Base-by-base conservation (phyloP, 1,140 invertebrate genomes). In the Brachionus koreanus region DNA sequence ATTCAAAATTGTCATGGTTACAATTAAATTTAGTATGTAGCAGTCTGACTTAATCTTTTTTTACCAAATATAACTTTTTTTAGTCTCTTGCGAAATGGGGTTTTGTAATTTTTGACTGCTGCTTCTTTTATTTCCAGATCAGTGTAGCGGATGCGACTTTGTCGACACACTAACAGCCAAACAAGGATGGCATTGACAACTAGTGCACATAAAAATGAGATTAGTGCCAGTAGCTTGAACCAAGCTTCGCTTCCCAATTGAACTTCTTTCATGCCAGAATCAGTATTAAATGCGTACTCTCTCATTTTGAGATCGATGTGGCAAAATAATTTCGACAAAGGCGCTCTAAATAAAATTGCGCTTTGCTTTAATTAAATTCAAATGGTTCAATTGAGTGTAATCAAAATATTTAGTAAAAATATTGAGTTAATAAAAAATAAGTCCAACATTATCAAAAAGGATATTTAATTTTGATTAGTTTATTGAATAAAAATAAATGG, bases 161-260 rank as follows among this genome's bases (percentile, higher is more conserved):
- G 69, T 5, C 69, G 16, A 74, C 69, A 74, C 5, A 74, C 39
- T 29, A 74, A n/a, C 0, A 74, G 43, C 69, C 69, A 74, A 7
- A 74, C 69, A 10, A 74, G 39, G 5, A 74, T 46, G 9, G 69
- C 39, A 12, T 74, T 74, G 6, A 74, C 69, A 10, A 74, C 23
- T 39, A 74, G 12, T 12, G 69, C 69, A 25, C 69, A 74, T 23
- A 46, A 25, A 29, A 74, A 74, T 74, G 69, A 74, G 23, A 74
- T 46, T 12, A 74, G 25, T n/a, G 69, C 69, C 10, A 74, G 25
- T 13, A 74, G 39, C 29, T 74, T 74, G n/a, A 74, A 74, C 69
- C 69, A 74, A 9, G 69, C 43, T 39, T 74, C 39, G 43, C 43
- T 74, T 10, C 65, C 65, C 13, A 69, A 19, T 33, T 69, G 65